These are phyloP conservation scores for Xylota segnis DNA, from an alignment of 2,888 invertebrate genomes.

Conservation along the genomic window DNA sequence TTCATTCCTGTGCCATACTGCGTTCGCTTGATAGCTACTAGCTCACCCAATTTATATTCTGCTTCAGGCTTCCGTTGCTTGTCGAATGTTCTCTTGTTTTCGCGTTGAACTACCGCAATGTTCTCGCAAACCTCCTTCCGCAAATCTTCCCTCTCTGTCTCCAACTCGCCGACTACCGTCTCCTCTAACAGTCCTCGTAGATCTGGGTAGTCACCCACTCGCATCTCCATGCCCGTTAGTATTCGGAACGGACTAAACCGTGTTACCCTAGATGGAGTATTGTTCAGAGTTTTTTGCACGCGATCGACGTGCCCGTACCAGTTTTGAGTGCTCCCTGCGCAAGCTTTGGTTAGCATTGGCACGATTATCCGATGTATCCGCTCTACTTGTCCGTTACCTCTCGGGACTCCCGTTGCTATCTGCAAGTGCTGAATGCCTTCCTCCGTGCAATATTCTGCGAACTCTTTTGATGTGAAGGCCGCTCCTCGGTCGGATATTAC, in stretches of 20 bases:
- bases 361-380: background rate
- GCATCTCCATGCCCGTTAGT: background rate
- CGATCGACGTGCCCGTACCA: constrained; percentile 78
- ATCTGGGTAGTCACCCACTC: no score
- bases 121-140: no score
- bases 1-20: constrained; percentile 47
- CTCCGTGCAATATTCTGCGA: constrained; percentile 79
- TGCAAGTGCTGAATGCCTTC: constrained; percentile 79
- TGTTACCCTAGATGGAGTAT: constrained; percentile 18
- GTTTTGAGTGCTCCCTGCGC: constrained; percentile 35
- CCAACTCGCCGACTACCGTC: no score
- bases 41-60: no score
- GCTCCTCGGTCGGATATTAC: constrained; percentile 81
- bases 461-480: constrained; percentile 81
- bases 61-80: background rate
- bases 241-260: background rate
- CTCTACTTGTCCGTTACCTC: no score
- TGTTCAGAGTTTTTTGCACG: constrained; percentile 74
- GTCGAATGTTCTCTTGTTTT: no score
- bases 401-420: no score
- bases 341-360: background rate
- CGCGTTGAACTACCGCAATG: no score
- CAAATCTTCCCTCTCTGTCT: no score
- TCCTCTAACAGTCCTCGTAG: no score
- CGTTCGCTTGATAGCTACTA: constrained; percentile 32